Evolutionary conservation across 2,888 invertebrate species (phyloP), one percentile per base, ranked within the genome.

Genomic region (Serripes groenlandicus): DNA sequence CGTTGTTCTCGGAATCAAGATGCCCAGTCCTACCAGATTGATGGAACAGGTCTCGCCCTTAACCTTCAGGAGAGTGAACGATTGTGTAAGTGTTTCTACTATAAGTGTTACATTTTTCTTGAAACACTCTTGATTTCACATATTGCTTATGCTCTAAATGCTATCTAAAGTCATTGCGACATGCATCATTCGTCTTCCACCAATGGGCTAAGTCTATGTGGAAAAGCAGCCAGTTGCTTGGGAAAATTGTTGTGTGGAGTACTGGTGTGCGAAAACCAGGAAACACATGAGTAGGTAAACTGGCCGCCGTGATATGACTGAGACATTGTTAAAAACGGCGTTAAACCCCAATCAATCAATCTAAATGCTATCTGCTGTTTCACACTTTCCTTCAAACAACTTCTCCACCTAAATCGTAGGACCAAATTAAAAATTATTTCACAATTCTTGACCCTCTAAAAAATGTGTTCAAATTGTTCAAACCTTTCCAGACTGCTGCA

Each of bases 51-150:
- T 84, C 92, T 95, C 11, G 97, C 98, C 58, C 95, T 99, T 26
- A 97, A 97, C 92, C 97, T 99, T 96, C 96, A 97, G 88, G 99
- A 98, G 95, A 98, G 97, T 92, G 98, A 98, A 95, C 96, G 98
- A 95, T 97, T 98, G 95, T 96, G 98, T 97, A 95, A 96, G 96
- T n/a, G n/a, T n/a, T n/a, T n/a, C n/a, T n/a, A n/a, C n/a, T n/a
- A n/a, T n/a, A n/a, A n/a, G n/a, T n/a, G n/a, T n/a, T n/a, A n/a
- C n/a, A n/a, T n/a, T n/a, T n/a, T n/a, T n/a, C n/a, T n/a, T n/a
- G n/a, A n/a, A n/a, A n/a, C n/a, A n/a, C n/a, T n/a, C n/a, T n/a
- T n/a, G n/a, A n/a, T n/a, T 49, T 49, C 21, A 49, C n/a, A n/a
- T n/a, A n/a, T n/a, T n/a, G n/a, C n/a, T n/a, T n/a, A n/a, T 49